phyloP scores from a whole-genome alignment of 35 echinoderm and acorn worm species.

The Lytechinus variegatus region DNA sequence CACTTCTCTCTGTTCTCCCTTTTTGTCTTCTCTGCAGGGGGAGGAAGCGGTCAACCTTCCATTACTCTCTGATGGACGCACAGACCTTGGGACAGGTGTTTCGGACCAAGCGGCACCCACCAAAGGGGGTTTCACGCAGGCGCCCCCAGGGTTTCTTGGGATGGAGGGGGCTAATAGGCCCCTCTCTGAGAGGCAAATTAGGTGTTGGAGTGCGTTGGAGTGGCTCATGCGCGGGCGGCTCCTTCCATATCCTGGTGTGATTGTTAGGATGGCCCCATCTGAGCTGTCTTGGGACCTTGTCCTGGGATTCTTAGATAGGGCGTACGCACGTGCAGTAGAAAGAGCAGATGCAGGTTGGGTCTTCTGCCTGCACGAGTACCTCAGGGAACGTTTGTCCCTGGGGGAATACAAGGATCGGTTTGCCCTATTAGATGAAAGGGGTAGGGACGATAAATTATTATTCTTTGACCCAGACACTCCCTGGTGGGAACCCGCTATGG shows the following conservation, averaged over 20 bases:
- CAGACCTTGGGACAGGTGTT: too few species aligned
- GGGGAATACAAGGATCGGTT: neutral
- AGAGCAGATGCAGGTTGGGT: neutral
- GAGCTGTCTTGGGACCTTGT: neutral
- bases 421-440: neutral
- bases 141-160: too few species aligned
- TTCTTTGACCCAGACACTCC: neutral
- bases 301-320: neutral
- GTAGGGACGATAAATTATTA: neutral
- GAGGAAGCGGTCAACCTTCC: too few species aligned
- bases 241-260: neutral
- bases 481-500: neutral
- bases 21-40: too few species aligned
- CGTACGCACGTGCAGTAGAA: neutral
- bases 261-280: neutral
- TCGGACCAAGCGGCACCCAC: too few species aligned
- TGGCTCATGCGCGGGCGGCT: neutral
- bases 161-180: neutral
- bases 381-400: neutral
- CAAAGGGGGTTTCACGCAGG: too few species aligned
- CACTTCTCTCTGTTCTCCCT: too few species aligned
- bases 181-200: neutral
- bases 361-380: neutral
- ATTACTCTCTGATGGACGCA: too few species aligned
- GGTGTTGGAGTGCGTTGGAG: neutral